Evolutionary conservation across 2,797 vertebrate species (phyloP).

Genomic region (Enteromius trimaculatus): DNA sequence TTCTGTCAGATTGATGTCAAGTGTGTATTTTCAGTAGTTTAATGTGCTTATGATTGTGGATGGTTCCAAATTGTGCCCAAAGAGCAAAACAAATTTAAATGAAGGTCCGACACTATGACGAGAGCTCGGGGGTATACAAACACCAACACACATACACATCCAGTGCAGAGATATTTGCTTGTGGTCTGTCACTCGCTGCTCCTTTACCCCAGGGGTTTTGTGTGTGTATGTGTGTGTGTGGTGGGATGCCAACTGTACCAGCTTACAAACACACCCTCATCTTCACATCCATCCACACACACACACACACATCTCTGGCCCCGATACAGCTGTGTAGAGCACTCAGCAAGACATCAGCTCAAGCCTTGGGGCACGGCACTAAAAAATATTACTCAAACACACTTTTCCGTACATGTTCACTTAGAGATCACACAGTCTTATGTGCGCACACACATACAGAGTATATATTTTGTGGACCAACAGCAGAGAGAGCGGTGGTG

Average conservation of each 20-base stretch:
- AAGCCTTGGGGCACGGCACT: conserved; percentile 64
- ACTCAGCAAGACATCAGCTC: conserved; percentile 69
- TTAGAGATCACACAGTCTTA: conserved; percentile 37
- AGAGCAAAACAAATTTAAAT: conserved; percentile 23
- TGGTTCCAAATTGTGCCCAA: conserved; percentile 14
- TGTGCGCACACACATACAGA: conserved; percentile 15
- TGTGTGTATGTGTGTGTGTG: conserved; percentile 69
- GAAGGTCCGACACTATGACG: not conserved
- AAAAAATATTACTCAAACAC: conserved; percentile 48
- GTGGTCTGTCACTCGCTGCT: conserved; percentile 55
- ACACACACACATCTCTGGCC: conserved; percentile 40
- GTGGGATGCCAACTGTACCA: conserved; percentile 68
- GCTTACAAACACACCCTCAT: conserved; percentile 56
- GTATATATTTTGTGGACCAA: conserved; percentile 51
- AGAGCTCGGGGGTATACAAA: conserved; percentile 7
- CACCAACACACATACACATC: conserved; percentile 6
- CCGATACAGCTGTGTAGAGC: conserved; percentile 63
- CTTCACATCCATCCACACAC: conserved; percentile 33
- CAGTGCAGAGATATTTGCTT: conserved; percentile 32
- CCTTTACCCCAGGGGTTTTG: conserved; percentile 49
- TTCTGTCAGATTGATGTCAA: conserved; percentile 69
- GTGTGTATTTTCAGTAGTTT: conserved; percentile 67
- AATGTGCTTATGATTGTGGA: conserved; percentile 31
- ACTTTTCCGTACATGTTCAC: conserved; percentile 29
- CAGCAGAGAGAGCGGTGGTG: conserved; percentile 30